phyloP scores from a whole-genome alignment of 2,113 vertebrate genomes.

The Labeo rohita region DNA sequence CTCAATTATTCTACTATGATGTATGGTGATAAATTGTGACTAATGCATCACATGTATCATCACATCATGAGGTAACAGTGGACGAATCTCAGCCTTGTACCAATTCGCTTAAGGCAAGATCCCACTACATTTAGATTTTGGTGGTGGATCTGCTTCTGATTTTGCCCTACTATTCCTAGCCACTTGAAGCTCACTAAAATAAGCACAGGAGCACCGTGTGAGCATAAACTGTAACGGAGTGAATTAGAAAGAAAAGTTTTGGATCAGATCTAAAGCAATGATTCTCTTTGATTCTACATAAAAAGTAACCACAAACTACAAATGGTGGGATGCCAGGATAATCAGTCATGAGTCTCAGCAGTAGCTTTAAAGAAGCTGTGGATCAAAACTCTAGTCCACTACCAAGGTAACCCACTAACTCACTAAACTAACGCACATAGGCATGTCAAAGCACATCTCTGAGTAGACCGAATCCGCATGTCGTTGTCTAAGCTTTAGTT shows the following conservation, averaged over 20 bases:
- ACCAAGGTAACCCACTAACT: not conserved
- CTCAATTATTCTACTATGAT: not conserved
- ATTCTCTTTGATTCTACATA: not conserved
- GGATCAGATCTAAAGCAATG: not conserved
- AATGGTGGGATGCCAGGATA: not conserved
- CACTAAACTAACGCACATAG: not conserved
- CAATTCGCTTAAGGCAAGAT: not conserved
- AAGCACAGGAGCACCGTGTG: not conserved
- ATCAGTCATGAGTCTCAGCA: not conserved
- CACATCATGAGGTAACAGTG: not conserved
- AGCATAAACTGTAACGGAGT: not conserved
- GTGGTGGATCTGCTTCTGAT: not conserved
- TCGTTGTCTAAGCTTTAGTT: not conserved
- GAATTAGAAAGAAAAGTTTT: not conserved
- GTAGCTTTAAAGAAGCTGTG: not conserved
- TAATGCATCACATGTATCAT: not conserved
- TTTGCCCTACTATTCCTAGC: not conserved
- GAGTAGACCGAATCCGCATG: not conserved
- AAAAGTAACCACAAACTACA: not conserved
- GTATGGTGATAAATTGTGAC: not conserved
- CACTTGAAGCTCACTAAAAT: not conserved
- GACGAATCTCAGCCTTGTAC: not conserved
- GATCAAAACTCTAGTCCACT: not conserved
- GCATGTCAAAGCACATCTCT: not conserved
- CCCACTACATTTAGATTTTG: not conserved